Base-by-base conservation (phyloP, 1,140 invertebrate genomes). In the Dreissena polymorpha region DNA sequence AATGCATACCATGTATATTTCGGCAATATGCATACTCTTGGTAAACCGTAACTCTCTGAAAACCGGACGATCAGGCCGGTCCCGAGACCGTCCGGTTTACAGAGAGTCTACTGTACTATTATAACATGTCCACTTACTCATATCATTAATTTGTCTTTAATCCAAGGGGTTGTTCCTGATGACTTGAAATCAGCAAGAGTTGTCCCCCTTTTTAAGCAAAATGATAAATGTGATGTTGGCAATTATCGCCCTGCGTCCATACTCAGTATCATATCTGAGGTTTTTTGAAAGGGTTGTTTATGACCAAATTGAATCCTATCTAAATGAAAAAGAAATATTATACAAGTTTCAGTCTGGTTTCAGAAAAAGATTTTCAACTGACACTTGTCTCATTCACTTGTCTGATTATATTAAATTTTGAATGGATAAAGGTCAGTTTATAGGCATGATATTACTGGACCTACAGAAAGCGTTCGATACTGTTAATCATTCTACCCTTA, bases 201-300 rank as follows among this genome's bases (percentile, higher is more conserved):
- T 64, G 50, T 80, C 29, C 68, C 77, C 39, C n/a, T 80, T 21
- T 80, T 71, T 29, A 80, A 71, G 49, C 57, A 80, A 64, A 80
- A 70, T 70, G 77, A 80, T 64, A 80, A 80, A 72, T 71, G 67
- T n/a, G 49, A 64, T 13, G 49, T 70, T 78, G 64, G 76, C 50
- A 78, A 78, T 25, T 78, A 78, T 29, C 77, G 69, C 27, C 77
- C 68, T 13, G 77, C 70, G 6, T 71, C 77, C 10, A 80, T 80
- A 18, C 64, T 71, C n/a, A 80, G 77, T 71, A 50, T 71, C 13
- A 57, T 80, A 14, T 80, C 67, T 23, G 70, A 60, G 21, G 16
- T n/a, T 78, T 55, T 70, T 78, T 65, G 75, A 77, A 53, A 77
- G 50, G 23, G 75, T 51, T 51, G 49, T 77, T 68, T 77, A 65